phyloP scores from a whole-genome alignment of 2,888 invertebrate genomes.

The Cheiracanthium punctorium region DNA sequence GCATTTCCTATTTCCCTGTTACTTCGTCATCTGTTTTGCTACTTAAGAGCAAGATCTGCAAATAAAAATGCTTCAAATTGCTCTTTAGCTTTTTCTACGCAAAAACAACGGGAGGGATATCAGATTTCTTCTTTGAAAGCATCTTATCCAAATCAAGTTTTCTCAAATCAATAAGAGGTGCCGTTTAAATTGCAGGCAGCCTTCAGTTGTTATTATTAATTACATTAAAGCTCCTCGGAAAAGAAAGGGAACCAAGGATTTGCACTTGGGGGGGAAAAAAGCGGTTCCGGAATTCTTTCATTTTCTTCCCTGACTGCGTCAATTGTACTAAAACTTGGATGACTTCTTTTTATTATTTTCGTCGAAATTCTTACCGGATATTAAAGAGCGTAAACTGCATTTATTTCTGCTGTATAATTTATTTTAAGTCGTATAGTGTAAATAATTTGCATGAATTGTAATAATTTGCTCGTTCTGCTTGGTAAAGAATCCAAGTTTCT shows the following conservation, averaged over 20 bases:
- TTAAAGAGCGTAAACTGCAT: too few relatives aligned
- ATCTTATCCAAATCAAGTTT: constrained; percentile 15
- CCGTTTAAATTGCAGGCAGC: neutral
- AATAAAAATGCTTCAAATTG: neutral
- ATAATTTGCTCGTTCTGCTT: too few relatives aligned
- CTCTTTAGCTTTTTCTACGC: neutral
- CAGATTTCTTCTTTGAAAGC: constrained; percentile 13
- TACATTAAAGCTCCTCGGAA: neutral
- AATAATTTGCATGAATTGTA: too few relatives aligned
- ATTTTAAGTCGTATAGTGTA: too few relatives aligned
- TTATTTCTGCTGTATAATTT: too few relatives aligned
- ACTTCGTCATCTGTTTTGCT: neutral
- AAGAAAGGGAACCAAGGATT: neutral
- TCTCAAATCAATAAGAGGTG: constrained; percentile 5
- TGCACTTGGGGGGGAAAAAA: neutral
- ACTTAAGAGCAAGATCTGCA: neutral
- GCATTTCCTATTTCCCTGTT: neutral
- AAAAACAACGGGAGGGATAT: neutral
- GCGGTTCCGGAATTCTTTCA: too few relatives aligned
- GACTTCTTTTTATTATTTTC: too few relatives aligned
- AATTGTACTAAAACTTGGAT: too few relatives aligned
- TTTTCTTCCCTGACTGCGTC: too few relatives aligned
- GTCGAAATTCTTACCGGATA: too few relatives aligned
- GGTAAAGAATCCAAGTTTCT: too few relatives aligned
- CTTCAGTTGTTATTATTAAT: neutral